Evolutionary conservation across 2,797 vertebrate species (phyloP), one percentile per base, ranked within the genome.

Genomic region (Mormyrops boulengeri): DNA sequence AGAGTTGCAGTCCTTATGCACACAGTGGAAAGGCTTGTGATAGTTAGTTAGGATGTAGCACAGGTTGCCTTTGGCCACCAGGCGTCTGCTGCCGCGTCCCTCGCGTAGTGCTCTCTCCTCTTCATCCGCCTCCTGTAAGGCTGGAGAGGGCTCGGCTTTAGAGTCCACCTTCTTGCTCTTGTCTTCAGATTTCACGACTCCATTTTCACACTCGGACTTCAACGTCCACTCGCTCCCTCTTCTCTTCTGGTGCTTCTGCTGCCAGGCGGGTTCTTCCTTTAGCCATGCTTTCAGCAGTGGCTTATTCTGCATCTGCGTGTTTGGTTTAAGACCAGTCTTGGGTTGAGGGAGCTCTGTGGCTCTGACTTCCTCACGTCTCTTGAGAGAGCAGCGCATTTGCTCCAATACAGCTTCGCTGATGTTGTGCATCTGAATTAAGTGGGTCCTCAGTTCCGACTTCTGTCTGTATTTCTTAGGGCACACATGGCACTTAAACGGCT

Each of bases 21-120:
- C 97, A 92, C 99, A 99, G 91, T 97, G 97, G 95, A 98, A 99
- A 44, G 97, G 97, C 93, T 99, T 99, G 93, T 98, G 98, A 92
- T 98, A 98, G 88, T 97, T 98, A 92, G 97, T 96, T 89, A 98
- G 93, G 92, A 98, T 98, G 89, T 99, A 97, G 93, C 98, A 98
- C 26, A 97, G 94, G 90, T 98, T 99, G 91, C 96, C 95, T 96
- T 98, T 99, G 89, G 97, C 95, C 89, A 97, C 97, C 89, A 97
- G 94, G 90, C 97, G 97, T 91, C 97, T 97, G 88, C 97, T 98
- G 69, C 97, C 97, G 94, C 97, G 94, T 84, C 97, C 96, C 89
- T 98, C 95, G 87, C 94, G 94, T 4, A 94, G 92, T 88, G 94
- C 93, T 66, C 92, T 90, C 90, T 97, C 96, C 91, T 92, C 96